These are phyloP conservation scores for Magallana gigas DNA, from an alignment of 1,140 invertebrate genomes.

Conservation along the genomic window DNA sequence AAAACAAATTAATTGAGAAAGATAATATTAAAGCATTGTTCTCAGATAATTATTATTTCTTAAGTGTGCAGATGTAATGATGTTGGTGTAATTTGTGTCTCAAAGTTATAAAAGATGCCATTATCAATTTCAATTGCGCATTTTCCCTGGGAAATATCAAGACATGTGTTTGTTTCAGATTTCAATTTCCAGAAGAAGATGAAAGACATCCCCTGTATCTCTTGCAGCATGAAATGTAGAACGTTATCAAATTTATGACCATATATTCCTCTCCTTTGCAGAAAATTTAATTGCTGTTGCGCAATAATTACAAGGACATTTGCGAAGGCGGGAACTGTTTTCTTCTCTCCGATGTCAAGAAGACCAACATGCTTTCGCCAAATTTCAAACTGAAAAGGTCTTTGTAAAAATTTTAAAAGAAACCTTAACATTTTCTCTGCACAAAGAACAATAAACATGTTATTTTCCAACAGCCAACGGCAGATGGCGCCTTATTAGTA, in stretches of 20 bases:
- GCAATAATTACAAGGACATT: conserved; percentile 30
- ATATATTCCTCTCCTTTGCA: conserved; percentile 44
- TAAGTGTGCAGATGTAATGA: conserved; percentile 35
- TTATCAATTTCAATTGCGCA: conserved; percentile 1
- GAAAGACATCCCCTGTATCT: background rate
- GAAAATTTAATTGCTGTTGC: conserved; percentile 27
- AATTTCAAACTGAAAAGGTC: conserved; percentile 35
- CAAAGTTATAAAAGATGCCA: conserved; percentile 24
- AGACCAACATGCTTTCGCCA: conserved; percentile 21
- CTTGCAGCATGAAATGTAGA: background rate
- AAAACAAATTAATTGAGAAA: conserved; percentile 49
- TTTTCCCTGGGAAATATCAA: conserved; percentile 4
- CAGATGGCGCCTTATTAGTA: conserved; percentile 36
- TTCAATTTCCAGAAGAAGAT: conserved; percentile 27
- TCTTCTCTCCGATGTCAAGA: background rate
- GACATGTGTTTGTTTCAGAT: conserved; percentile 39
- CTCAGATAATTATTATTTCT: conserved; percentile 36
- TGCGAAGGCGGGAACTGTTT: conserved; percentile 16
- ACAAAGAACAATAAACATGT: conserved; percentile 46
- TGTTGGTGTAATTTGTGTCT: conserved; percentile 5
- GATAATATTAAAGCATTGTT: conserved; percentile 6
- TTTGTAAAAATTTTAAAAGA: conserved; percentile 40
- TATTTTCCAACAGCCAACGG: conserved; percentile 37
- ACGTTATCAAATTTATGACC: conserved; percentile 47
- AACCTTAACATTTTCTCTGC: conserved; percentile 36